Conservation (phyloP, 2,113 vertebrate genomes). For the Nymphicus hollandicus region DNA sequence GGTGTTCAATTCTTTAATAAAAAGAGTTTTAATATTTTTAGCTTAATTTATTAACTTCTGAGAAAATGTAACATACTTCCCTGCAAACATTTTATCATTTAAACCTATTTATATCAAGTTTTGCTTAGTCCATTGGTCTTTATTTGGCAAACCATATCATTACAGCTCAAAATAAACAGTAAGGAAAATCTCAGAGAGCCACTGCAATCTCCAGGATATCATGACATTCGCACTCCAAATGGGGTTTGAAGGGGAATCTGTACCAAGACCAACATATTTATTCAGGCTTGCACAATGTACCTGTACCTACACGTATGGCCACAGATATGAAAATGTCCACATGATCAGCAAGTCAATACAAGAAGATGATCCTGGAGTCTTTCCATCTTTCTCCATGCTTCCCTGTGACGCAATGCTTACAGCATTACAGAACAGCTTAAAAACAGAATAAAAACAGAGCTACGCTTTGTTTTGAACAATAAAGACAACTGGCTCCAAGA, state of each 20-base stretch:
- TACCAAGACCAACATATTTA: not conserved
- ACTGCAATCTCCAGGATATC: not conserved
- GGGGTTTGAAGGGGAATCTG: not conserved
- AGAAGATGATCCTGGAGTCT: not conserved
- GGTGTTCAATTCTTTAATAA: not conserved
- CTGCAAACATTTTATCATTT: not conserved
- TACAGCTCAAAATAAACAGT: not conserved
- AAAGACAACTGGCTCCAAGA: not conserved
- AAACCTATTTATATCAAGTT: not conserved
- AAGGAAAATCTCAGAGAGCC: not conserved
- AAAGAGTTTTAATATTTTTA: not conserved
- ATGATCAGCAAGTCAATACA: not conserved
- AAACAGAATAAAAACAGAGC: not conserved
- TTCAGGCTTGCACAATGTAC: not conserved
- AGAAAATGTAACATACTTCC: not conserved
- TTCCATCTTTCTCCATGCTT: not conserved
- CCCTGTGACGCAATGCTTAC: not conserved
- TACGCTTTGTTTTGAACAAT: not conserved
- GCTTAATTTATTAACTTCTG: not conserved
- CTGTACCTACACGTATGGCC: rapidly evolving
- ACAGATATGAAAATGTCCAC: not conserved
- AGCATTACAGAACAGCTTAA: not conserved
- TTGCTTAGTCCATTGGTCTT: not conserved
- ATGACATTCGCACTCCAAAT: not conserved
- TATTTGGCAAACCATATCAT: not conserved